Evolutionary conservation across 2,113 vertebrate genomes (phyloP).

Genomic region (Macquaria ambigua): DNA sequence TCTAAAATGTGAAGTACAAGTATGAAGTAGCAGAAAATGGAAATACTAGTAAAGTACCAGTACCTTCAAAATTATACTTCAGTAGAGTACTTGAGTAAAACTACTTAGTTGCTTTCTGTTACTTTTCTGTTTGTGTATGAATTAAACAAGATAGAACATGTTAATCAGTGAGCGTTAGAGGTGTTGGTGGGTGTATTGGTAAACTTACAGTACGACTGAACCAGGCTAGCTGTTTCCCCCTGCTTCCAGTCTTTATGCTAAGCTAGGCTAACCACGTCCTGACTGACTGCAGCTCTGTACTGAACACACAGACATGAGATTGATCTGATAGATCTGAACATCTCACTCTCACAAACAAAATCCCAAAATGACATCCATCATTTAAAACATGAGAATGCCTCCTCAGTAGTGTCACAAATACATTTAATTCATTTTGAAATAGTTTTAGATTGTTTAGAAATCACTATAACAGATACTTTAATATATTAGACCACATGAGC

Average conservation of each 20-base stretch:
- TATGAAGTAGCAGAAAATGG: neutral
- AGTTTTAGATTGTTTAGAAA: neutral
- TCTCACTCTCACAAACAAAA: neutral
- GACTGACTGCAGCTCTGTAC: neutral
- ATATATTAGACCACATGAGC: neutral
- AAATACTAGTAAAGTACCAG: too few relatives aligned
- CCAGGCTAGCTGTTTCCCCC: neutral
- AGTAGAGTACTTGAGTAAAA: too few relatives aligned
- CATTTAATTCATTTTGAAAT: too few relatives aligned
- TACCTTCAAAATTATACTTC: too few relatives aligned
- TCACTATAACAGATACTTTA: neutral
- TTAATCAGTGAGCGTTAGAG: neutral
- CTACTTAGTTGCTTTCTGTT: too few relatives aligned
- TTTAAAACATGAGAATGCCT: neutral
- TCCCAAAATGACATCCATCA: neutral
- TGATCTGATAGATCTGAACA: neutral
- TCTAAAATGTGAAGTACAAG: neutral
- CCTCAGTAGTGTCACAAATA: neutral
- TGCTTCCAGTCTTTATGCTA: neutral
- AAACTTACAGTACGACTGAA: too few relatives aligned
- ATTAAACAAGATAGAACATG: neutral
- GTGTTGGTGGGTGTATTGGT: too few relatives aligned
- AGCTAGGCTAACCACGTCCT: neutral
- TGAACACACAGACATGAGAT: neutral
- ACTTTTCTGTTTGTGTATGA: neutral